Evolutionary conservation across 2,113 vertebrate genomes (phyloP).

Genomic region (Phrynosoma blainvillii): DNA sequence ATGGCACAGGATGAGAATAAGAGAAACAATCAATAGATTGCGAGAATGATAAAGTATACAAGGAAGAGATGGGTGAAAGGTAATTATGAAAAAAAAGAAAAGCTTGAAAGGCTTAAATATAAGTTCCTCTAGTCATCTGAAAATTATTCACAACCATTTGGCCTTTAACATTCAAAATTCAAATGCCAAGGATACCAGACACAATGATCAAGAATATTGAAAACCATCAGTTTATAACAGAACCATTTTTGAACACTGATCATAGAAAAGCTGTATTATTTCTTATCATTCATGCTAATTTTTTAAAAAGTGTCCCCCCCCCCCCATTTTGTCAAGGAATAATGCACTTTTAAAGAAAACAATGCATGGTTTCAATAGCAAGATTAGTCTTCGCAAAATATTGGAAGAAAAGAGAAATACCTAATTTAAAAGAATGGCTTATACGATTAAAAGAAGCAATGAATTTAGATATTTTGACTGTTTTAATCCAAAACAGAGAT

Average conservation of each 20-base stretch:
- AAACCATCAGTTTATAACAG: neutral
- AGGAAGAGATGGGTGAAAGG: neutral
- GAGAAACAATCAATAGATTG: neutral
- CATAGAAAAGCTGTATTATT: neutral
- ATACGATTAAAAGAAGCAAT: too few species aligned
- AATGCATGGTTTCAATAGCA: too few species aligned
- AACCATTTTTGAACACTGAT: neutral
- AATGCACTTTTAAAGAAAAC: constrained; percentile 2
- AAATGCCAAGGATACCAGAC: neutral
- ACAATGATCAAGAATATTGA: neutral
- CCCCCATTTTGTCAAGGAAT: neutral
- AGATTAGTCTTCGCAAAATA: too few species aligned
- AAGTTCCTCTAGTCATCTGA: neutral
- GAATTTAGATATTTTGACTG: too few species aligned
- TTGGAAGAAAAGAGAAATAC: too few species aligned
- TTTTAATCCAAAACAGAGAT: too few species aligned
- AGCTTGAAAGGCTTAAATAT: neutral
- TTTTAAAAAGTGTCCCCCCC: neutral
- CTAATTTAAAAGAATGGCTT: too few species aligned
- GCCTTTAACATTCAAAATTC: neutral
- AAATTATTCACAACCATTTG: neutral
- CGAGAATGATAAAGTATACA: neutral
- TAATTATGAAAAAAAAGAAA: neutral
- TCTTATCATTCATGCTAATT: constrained; percentile 4
- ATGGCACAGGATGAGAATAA: neutral